Percentiles rank a stretch among this genome's conserved stretches.
These are phyloP conservation scores for Steatornis caripensis DNA, from an alignment of 2,113 vertebrate species.

Conservation along the genomic window DNA sequence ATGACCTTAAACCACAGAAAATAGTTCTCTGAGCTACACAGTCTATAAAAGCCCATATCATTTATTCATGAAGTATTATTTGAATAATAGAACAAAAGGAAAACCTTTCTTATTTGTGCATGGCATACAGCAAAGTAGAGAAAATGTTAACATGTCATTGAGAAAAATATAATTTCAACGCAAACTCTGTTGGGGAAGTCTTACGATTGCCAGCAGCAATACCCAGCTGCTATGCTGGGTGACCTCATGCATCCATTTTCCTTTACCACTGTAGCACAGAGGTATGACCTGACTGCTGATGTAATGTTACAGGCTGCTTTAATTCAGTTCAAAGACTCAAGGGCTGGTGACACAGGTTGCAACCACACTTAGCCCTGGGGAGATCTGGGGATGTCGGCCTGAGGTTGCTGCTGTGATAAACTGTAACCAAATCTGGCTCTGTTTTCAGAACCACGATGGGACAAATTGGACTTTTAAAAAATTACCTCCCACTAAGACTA, in stretches of 20 bases:
- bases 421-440: not conserved
- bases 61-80: not conserved
- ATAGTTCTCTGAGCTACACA: not conserved
- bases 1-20: conserved; percentile 80
- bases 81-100: not conserved
- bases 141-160: not conserved
- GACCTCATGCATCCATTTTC: not conserved
- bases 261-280: not conserved
- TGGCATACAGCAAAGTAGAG: not conserved
- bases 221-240: not conserved
- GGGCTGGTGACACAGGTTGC: not conserved
- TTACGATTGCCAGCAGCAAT: not conserved
- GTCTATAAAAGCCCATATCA: not conserved
- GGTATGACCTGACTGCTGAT: not conserved
- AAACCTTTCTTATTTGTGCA: not conserved
- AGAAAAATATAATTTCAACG: not conserved
- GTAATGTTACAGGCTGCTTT: not conserved
- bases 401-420: not conserved
- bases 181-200: not conserved
- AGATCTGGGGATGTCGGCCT: not conserved
- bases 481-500: not conserved
- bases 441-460: not conserved
- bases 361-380: not conserved
- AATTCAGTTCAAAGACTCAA: not conserved
- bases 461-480: not conserved